Conservation (phyloP, 2,113 vertebrate genomes). For the Bambusicola thoracicus region DNA sequence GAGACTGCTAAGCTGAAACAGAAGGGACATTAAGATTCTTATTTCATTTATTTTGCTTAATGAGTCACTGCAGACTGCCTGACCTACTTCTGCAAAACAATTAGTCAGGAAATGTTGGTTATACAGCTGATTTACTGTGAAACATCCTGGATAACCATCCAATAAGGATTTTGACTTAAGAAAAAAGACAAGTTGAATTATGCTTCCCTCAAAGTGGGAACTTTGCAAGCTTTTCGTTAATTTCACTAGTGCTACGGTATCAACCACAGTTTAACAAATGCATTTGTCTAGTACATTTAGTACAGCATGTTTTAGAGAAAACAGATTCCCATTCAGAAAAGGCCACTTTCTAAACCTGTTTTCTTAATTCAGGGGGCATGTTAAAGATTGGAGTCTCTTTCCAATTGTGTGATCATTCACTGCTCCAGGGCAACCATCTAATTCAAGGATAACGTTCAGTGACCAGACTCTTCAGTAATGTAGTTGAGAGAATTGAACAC, state of each 20-base stretch:
- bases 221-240: neutral
- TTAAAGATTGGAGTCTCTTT: neutral
- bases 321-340: neutral
- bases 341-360: neutral
- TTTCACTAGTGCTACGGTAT: neutral
- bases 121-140: conserved; percentile 45
- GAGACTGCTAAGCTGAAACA: conserved; percentile 19
- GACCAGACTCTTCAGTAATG: neutral
- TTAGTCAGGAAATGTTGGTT: conserved; percentile 40
- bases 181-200: neutral
- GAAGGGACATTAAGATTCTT: conserved; percentile 39
- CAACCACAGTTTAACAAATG: neutral
- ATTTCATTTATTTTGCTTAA: conserved; percentile 58
- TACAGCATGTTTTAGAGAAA: neutral
- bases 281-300: neutral
- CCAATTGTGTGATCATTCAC: neutral
- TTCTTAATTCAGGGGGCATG: neutral
- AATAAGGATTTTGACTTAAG: neutral
- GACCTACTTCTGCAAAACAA: conserved; percentile 45
- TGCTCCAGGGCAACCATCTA: neutral
- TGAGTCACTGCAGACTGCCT: conserved; percentile 39
- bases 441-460: neutral
- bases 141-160: neutral
- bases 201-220: neutral
- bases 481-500: neutral